Conservation (phyloP, 2,888 invertebrate genomes). For the Caenorhabditis imperialis region DNA sequence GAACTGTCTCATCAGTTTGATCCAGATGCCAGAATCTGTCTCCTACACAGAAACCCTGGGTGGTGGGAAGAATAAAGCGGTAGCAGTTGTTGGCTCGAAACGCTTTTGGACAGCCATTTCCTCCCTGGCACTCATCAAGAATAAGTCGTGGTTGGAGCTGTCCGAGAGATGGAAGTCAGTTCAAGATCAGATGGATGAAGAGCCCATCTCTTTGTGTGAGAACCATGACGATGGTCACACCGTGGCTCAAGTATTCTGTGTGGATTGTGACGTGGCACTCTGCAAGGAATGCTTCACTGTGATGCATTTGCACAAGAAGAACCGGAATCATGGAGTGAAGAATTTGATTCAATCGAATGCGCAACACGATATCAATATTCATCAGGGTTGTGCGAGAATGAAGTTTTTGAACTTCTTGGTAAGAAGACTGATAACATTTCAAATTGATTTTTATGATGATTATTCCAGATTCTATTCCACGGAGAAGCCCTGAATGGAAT, state of each 20-base stretch:
- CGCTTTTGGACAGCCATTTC: conserved; percentile 89
- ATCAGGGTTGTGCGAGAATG: conserved; percentile 93
- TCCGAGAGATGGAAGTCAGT: conserved; percentile 56
- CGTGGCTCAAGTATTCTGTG: conserved; percentile 85
- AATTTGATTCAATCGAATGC: conserved; percentile 35
- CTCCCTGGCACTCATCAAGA: conserved; percentile 89
- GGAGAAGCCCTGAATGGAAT: conserved; percentile 89
- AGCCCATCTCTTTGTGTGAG: conserved; percentile 83
- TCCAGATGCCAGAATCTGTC: conserved; percentile 53
- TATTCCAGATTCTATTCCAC: conserved; percentile 85
- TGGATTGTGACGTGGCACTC: conserved; percentile 83
- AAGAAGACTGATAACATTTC: neutral
- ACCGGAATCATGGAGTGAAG: conserved; percentile 80
- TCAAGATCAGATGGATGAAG: conserved; percentile 64
- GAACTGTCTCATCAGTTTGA: conserved; percentile 47
- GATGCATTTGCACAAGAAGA: conserved; percentile 90
- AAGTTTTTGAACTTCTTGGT: conserved; percentile 93
- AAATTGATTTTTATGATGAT: neutral
- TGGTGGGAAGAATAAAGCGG: conserved; percentile 32
- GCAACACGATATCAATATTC: conserved; percentile 88
- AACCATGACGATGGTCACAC: conserved; percentile 90
- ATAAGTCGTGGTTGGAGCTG: conserved; percentile 70
- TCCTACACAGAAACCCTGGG: conserved; percentile 46
- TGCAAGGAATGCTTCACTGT: conserved; percentile 96
- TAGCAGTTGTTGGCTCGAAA: conserved; percentile 45